Percentiles rank a stretch among this genome's conserved stretches.
phyloP scores from a whole-genome alignment of 2,113 vertebrate genomes.

The Panthera uncia region DNA sequence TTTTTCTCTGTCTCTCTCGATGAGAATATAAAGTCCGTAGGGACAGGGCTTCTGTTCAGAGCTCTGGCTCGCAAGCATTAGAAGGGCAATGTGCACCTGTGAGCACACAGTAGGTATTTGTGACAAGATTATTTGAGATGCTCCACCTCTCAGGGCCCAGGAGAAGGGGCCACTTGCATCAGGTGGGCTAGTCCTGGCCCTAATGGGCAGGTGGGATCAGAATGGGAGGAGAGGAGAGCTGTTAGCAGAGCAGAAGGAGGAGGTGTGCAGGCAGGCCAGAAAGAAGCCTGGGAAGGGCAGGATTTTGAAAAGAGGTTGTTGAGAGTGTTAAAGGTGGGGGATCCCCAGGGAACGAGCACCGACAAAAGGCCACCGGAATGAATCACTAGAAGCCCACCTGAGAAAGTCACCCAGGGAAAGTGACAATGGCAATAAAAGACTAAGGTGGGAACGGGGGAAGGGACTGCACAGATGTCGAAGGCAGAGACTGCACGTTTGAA shows the following conservation, averaged over 20 bases:
- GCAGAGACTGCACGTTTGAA: neutral
- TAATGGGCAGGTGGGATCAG: neutral
- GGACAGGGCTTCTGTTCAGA: neutral
- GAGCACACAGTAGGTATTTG: neutral
- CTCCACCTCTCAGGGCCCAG: neutral
- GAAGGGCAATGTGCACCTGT: neutral
- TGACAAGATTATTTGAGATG: neutral
- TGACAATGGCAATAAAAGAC: no score
- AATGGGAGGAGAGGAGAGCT: neutral
- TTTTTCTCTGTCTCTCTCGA: neutral
- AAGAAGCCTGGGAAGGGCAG: neutral
- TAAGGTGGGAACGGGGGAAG: neutral
- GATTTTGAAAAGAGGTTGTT: neutral
- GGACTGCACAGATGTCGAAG: neutral
- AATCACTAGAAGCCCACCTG: neutral
- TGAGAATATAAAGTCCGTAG: neutral
- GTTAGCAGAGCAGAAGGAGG: neutral
- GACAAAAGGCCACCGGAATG: neutral
- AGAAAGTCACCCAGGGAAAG: neutral
- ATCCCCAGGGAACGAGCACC: neutral
- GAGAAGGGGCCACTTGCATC: neutral
- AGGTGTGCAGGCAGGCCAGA: neutral
- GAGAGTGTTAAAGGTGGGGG: neutral
- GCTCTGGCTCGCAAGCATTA: neutral
- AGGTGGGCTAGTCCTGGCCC: neutral